These are phyloP conservation scores for human DNA, from an alignment of 2,113 vertebrate genomes.

Conservation along the genomic window GRCh38 chr18:48846001-48846500, in stretches of 20 bases:
- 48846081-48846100: neutral
- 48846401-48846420: neutral
- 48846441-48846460: neutral
- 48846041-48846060: neutral
- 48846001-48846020: neutral
- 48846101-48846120: neutral
- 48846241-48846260: neutral
- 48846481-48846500: neutral
- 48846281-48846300: neutral
- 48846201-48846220: neutral
- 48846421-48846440: neutral
- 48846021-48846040: neutral
- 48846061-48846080: neutral
- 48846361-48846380: neutral
- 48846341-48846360: neutral
- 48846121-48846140: neutral
- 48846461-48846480: neutral
- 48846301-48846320: neutral
- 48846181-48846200: neutral
- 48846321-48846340: neutral
- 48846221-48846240: neutral
- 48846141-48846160: neutral
- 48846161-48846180: no score
- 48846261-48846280: neutral
- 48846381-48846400: neutral